These are phyloP conservation scores for Platycheirus rosarum DNA, from an alignment of 2,888 invertebrate species.

Conservation along the genomic window DNA sequence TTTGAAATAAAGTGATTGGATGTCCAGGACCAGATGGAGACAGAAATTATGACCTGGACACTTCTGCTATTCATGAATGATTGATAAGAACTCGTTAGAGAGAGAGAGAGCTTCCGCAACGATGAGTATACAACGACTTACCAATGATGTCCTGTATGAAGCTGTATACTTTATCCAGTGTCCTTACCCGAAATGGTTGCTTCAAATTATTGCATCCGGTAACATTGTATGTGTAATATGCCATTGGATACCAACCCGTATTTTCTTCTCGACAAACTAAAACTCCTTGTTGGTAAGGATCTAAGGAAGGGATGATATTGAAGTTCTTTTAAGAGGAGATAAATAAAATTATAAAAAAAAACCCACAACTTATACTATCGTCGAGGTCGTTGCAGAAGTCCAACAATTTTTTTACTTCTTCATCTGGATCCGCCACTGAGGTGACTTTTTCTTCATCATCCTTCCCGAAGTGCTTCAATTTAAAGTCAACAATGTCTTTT, in stretches of 20 bases:
- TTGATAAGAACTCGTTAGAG: conserved; percentile 29
- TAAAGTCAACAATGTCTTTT: conserved; percentile 53
- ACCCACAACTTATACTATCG: conserved; percentile 43
- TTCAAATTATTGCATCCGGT: conserved; percentile 82
- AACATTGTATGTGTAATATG: conserved; percentile 85
- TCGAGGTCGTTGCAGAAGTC: conserved; percentile 63
- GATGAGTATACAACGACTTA: conserved; percentile 58
- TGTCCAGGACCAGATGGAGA: neutral
- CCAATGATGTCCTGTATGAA: conserved; percentile 79
- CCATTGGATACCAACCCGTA: conserved; percentile 88
- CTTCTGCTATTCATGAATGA: conserved; percentile 52
- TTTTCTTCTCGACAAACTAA: conserved; percentile 86
- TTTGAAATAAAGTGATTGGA: conserved; percentile 26
- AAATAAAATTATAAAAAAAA: conserved; percentile 27
- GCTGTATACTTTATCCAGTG: conserved; percentile 77
- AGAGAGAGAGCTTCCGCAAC: neutral
- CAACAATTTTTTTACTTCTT: conserved; percentile 45
- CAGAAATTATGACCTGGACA: conserved; percentile 23
- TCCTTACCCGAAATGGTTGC: conserved; percentile 76
- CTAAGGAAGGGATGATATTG: conserved; percentile 68
- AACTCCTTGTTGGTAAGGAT: conserved; percentile 86
- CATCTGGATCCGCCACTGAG: conserved; percentile 5
- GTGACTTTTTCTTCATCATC: conserved; percentile 32
- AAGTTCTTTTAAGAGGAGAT: neutral
- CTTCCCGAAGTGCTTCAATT: conserved; percentile 57